phyloP scores from a whole-genome alignment of 2,888 invertebrate genomes.

The Cephonodes hylas region DNA sequence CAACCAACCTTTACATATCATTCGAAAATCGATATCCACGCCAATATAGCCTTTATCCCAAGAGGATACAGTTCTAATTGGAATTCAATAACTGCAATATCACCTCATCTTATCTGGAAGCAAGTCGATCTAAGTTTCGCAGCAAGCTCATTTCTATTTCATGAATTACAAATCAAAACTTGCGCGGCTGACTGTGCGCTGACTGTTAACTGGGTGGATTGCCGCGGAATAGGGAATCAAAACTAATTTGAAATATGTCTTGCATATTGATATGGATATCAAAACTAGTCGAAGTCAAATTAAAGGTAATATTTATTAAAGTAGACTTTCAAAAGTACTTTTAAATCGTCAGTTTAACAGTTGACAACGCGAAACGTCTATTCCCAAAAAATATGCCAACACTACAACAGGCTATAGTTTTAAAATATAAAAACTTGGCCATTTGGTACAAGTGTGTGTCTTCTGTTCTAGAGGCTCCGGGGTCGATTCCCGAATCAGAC shows the following conservation, averaged over 20 bases:
- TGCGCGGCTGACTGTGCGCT: background rate
- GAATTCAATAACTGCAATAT: background rate
- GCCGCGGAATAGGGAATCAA: background rate
- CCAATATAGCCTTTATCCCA: background rate
- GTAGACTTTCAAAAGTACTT: too few relatives aligned
- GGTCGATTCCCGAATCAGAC: too few relatives aligned
- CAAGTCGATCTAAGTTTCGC: slow-evolving; percentile 53
- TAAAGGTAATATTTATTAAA: too few relatives aligned
- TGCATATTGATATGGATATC: background rate
- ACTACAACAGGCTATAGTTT: too few relatives aligned
- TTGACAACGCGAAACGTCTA: too few relatives aligned
- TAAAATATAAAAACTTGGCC: too few relatives aligned
- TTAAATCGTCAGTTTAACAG: too few relatives aligned
- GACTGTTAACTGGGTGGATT: background rate
- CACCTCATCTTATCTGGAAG: slow-evolving; percentile 18
- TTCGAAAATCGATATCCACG: background rate
- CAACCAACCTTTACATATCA: background rate
- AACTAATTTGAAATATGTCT: background rate
- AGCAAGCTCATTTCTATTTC: slow-evolving; percentile 47
- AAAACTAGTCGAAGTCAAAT: too few relatives aligned
- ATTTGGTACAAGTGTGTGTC: too few relatives aligned
- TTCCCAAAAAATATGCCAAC: too few relatives aligned
- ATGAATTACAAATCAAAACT: slow-evolving; percentile 48
- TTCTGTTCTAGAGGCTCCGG: too few relatives aligned
- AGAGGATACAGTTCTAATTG: background rate